These are phyloP conservation scores for Erpetoichthys calabaricus DNA, from an alignment of 2,797 vertebrate genomes.

Conservation along the genomic window DNA sequence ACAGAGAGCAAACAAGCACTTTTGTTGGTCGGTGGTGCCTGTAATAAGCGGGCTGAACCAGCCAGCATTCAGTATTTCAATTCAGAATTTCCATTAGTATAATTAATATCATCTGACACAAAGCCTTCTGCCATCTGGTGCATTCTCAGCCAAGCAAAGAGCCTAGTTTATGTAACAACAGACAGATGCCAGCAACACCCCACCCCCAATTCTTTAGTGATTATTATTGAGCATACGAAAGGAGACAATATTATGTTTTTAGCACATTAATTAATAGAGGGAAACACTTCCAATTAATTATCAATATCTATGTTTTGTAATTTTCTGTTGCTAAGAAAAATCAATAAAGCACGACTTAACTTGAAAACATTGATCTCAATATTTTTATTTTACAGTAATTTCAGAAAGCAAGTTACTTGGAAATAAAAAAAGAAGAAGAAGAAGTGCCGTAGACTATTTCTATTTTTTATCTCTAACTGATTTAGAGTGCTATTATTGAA, in stretches of 20 bases:
- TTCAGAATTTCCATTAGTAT: slow-evolving; percentile 2
- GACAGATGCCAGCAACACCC: neutral
- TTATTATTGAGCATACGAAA: no score
- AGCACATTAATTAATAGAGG: no score
- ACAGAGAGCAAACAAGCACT: no score
- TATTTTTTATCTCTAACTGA: neutral
- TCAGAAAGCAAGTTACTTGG: no score
- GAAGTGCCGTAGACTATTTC: neutral
- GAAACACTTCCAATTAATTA: no score
- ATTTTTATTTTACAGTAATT: no score
- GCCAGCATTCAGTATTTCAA: neutral
- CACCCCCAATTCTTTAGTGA: neutral
- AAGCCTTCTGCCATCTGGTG: neutral
- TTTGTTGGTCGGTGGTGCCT: no score
- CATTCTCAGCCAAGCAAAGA: neutral
- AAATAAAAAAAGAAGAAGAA: neutral
- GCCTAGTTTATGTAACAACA: neutral
- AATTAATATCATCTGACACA: slow-evolving; percentile 4
- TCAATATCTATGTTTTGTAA: no score
- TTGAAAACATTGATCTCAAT: no score
- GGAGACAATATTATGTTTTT: no score
- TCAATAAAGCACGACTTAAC: no score
- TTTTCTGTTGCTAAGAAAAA: no score
- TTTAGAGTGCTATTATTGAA: neutral
- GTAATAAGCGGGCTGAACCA: neutral